These are phyloP conservation scores for Amia ocellicauda DNA, from an alignment of 2,113 vertebrate genomes.

Conservation along the genomic window DNA sequence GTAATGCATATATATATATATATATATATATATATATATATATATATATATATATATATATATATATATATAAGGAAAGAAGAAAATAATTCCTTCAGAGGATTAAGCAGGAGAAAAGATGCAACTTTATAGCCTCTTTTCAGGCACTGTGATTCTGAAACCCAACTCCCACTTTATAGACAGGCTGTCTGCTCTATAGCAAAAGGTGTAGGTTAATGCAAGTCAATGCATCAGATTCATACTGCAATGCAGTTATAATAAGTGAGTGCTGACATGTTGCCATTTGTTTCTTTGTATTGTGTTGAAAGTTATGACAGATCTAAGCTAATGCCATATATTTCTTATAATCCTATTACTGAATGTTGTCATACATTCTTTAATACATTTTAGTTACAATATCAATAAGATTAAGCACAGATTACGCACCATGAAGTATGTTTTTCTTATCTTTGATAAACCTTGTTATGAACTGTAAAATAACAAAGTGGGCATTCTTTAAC, in stretches of 20 bases:
- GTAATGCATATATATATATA: too few species aligned
- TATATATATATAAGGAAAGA: too few species aligned
- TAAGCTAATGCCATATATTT: not conserved
- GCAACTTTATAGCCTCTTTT: constrained; percentile 16
- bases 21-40: too few species aligned
- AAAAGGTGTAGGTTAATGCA: not conserved
- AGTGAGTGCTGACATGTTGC: not conserved
- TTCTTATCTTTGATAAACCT: too few species aligned
- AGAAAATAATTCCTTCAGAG: too few species aligned
- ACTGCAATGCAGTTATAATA: not conserved
- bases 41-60: too few species aligned
- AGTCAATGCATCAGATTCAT: not conserved
- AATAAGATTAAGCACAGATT: not conserved
- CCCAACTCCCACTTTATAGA: not conserved
- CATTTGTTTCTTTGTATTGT: not conserved
- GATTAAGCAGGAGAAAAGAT: constrained; percentile 10
- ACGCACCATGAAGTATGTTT: too few species aligned
- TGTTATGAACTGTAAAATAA: too few species aligned
- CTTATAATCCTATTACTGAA: not conserved
- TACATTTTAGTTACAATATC: not conserved
- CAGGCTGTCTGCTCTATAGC: not conserved
- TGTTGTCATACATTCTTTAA: not conserved
- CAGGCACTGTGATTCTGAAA: constrained; percentile 7
- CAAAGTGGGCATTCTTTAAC: too few species aligned
- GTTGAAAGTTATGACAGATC: not conserved